Percentiles rank a stretch among this genome's conserved stretches.
Conservation (phyloP, 53 echinoderm and acorn worm species). For the Henricia sp. region DNA sequence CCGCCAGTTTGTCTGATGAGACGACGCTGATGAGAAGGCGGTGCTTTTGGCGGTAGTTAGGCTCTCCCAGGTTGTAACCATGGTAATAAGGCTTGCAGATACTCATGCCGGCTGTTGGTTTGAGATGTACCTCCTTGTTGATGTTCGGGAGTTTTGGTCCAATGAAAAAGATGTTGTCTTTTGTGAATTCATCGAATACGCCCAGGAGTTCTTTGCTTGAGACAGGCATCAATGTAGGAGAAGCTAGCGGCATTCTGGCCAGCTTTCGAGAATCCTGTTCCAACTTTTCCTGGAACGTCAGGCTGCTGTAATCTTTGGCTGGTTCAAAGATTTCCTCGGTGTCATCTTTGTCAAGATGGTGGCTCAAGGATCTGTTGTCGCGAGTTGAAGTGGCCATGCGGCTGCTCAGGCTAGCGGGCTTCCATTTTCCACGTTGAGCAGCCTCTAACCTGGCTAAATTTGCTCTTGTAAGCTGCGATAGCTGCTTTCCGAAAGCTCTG, state of each 20-base stretch:
- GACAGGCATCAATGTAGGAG: conserved; percentile 23
- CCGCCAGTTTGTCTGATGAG: conserved; percentile 83
- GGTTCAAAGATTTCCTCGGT: conserved; percentile 1
- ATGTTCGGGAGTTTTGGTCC: conserved; percentile 35
- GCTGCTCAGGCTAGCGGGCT: neutral
- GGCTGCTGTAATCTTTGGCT: conserved; percentile 49
- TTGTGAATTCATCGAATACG: neutral
- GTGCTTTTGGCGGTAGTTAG: conserved; percentile 66
- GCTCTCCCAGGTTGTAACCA: conserved; percentile 74
- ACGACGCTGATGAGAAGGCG: conserved; percentile 69
- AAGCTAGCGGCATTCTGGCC: conserved; percentile 39
- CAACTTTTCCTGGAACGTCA: conserved; percentile 76
- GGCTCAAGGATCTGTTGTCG: conserved; percentile 14
- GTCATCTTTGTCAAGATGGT: conserved; percentile 13
- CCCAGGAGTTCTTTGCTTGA: neutral
- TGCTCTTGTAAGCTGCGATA: conserved; percentile 62
- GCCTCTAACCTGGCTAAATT: conserved; percentile 70
- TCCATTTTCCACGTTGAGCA: conserved; percentile 13
- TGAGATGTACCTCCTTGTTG: conserved; percentile 15
- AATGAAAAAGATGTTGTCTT: conserved; percentile 9
- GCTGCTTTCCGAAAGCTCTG: conserved; percentile 14
- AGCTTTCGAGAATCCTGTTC: conserved; percentile 62
- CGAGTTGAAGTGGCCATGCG: neutral
- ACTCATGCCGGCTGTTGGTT: conserved; percentile 1
- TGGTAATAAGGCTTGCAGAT: conserved; percentile 67